Evolutionary conservation across 2,888 invertebrate species (phyloP).

Genomic region (Nemoura dubitans): DNA sequence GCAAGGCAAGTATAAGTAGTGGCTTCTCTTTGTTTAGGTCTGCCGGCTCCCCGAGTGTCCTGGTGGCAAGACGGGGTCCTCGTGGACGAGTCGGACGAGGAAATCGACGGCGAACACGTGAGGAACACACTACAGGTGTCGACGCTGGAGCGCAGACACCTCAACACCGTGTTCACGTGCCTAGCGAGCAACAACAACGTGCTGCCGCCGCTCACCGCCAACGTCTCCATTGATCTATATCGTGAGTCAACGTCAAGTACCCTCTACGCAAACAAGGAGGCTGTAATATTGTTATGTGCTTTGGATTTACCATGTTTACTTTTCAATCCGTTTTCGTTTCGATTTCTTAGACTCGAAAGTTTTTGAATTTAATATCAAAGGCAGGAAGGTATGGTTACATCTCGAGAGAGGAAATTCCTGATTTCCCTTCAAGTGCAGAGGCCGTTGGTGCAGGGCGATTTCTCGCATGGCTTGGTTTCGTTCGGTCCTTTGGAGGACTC

Average conservation of each 20-base stretch:
- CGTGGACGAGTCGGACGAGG: constrained; percentile 75
- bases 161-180: constrained; percentile 75
- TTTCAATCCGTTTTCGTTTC: constrained; percentile 1
- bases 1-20: constrained; percentile 9
- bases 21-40: constrained; percentile 64
- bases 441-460: not conserved
- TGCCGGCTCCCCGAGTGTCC: constrained; percentile 76
- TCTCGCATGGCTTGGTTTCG: not conserved
- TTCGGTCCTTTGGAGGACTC: not conserved
- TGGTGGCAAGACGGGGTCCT: constrained; percentile 82
- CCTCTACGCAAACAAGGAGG: not conserved
- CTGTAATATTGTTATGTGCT: not conserved
- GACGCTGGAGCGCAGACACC: constrained; percentile 73
- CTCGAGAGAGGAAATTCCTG: not conserved
- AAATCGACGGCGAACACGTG: constrained; percentile 71
- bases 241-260: no score
- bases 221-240: constrained; percentile 75
- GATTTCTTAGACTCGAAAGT: not conserved
- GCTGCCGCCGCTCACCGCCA: constrained; percentile 72
- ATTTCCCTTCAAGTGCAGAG: constrained; percentile 5
- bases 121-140: constrained; percentile 75
- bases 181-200: constrained; percentile 78
- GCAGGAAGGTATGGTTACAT: not conserved
- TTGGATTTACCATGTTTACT: constrained; percentile 18
- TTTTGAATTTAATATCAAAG: not conserved